A percentile compares a stretch with the other conserved stretches of the same genome.
Evolutionary conservation across 2,888 invertebrate species (phyloP).

Genomic region (Caenorhabditis plicata): DNA sequence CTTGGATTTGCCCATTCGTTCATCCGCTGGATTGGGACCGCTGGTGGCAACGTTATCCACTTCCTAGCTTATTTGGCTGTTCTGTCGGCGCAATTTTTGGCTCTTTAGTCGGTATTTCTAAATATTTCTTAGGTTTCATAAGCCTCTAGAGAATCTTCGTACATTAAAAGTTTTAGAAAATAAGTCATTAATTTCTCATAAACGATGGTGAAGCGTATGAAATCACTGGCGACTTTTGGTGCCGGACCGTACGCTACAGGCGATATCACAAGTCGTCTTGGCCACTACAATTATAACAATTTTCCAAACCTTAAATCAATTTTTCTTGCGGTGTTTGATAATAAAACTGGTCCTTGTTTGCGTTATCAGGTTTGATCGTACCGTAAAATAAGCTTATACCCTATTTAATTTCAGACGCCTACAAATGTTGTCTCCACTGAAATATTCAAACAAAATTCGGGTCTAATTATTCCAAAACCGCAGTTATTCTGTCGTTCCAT

Average conservation of each 20-base stretch:
- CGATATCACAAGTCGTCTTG: slow-evolving; percentile 32
- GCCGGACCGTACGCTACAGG: slow-evolving; percentile 34
- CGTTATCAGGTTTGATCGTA: slow-evolving; percentile 51
- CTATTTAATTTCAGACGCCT: too few relatives aligned
- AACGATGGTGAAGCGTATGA: slow-evolving; percentile 29
- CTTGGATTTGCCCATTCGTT: slow-evolving; percentile 82
- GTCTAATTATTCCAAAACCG: slow-evolving; percentile 44
- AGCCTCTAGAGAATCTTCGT: too few relatives aligned
- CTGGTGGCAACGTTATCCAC: slow-evolving; percentile 75
- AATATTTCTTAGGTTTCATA: neutral
- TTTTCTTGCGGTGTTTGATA: slow-evolving; percentile 62
- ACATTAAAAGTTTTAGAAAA: too few relatives aligned
- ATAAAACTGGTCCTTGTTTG: slow-evolving; percentile 50
- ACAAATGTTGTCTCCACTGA: neutral
- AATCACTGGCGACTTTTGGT: slow-evolving; percentile 31
- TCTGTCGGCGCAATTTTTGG: slow-evolving; percentile 23
- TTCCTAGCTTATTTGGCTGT: slow-evolving; percentile 37
- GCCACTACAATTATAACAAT: slow-evolving; percentile 35
- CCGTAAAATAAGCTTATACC: too few relatives aligned
- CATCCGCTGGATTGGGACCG: slow-evolving; percentile 89
- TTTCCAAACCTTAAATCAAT: slow-evolving; percentile 53
- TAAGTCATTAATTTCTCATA: slow-evolving; percentile 1
- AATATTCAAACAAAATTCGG: slow-evolving; percentile 12
- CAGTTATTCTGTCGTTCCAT: slow-evolving; percentile 47
- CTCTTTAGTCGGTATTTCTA: slow-evolving; percentile 7